Conservation (phyloP, 2,113 vertebrate genomes). For the Macrotus californicus region DNA sequence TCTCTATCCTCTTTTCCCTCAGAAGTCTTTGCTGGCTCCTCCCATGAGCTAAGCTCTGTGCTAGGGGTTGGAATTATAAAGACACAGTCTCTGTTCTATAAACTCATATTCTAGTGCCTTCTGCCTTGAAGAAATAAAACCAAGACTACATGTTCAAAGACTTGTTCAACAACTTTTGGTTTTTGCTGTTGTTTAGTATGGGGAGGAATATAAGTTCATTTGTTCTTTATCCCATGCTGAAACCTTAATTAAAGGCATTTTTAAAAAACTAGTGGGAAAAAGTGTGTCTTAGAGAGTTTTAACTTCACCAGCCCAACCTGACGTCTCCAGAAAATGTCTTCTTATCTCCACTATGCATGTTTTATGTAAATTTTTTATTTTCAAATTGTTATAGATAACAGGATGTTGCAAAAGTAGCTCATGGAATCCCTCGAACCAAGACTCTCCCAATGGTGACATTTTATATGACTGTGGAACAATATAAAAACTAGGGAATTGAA, state of each 20-base stretch:
- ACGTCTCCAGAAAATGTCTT: not conserved
- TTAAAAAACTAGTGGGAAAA: not conserved
- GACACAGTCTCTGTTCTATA: not conserved
- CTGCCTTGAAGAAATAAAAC: not conserved
- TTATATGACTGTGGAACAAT: not conserved
- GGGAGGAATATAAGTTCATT: not conserved
- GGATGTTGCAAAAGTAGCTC: not conserved
- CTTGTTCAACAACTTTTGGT: not conserved
- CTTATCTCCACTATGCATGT: not conserved
- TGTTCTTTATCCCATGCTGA: not conserved
- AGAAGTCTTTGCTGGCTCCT: not conserved
- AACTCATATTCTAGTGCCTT: not conserved
- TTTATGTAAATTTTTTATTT: conserved; percentile 28
- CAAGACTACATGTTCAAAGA: not conserved
- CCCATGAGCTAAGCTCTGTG: not conserved
- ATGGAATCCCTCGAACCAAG: not conserved
- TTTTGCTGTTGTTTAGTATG: not conserved
- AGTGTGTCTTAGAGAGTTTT: not conserved
- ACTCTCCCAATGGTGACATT: not conserved
- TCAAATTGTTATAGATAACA: not conserved
- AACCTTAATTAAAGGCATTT: conserved; percentile 1
- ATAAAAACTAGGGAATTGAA: not conserved
- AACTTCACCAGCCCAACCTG: not conserved
- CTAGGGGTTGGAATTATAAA: not conserved
- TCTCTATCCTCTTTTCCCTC: not conserved